These are phyloP conservation scores for Patella vulgata DNA, from an alignment of 1,140 invertebrate species.

Conservation along the genomic window DNA sequence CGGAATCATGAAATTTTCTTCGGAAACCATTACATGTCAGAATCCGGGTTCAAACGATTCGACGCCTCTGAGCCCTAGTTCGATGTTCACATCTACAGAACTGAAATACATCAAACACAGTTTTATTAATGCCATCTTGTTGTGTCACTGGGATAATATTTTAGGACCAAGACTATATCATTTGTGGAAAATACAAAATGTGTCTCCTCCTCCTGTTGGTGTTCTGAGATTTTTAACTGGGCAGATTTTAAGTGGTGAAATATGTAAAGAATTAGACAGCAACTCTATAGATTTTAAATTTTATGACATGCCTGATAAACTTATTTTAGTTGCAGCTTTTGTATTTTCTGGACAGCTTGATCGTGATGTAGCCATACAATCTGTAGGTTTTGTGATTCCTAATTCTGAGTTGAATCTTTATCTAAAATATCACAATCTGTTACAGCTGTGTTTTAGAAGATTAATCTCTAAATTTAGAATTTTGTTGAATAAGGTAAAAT, in stretches of 20 bases:
- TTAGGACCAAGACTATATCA: constrained; percentile 53
- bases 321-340: constrained; percentile 47
- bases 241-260: constrained; percentile 56
- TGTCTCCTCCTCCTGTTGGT: constrained; percentile 20
- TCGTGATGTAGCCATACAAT: constrained; percentile 44
- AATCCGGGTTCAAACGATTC: neutral
- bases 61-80: constrained; percentile 49
- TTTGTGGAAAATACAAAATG: constrained; percentile 45
- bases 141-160: constrained; percentile 60
- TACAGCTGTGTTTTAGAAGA: constrained; percentile 46
- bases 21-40: neutral
- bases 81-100: constrained; percentile 35
- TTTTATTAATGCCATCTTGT: constrained; percentile 44
- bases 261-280: constrained; percentile 45
- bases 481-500: constrained; percentile 45
- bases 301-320: constrained; percentile 44
- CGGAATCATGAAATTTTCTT: constrained; percentile 29
- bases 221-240: constrained; percentile 41
- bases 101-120: constrained; percentile 35
- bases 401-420: constrained; percentile 41
- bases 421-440: constrained; percentile 40
- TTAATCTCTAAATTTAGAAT: constrained; percentile 51
- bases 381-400: constrained; percentile 48
- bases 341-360: constrained; percentile 49
- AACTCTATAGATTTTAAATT: constrained; percentile 51